Conservation (phyloP, 1,140 invertebrate genomes). For the Aphidius ervi region DNA sequence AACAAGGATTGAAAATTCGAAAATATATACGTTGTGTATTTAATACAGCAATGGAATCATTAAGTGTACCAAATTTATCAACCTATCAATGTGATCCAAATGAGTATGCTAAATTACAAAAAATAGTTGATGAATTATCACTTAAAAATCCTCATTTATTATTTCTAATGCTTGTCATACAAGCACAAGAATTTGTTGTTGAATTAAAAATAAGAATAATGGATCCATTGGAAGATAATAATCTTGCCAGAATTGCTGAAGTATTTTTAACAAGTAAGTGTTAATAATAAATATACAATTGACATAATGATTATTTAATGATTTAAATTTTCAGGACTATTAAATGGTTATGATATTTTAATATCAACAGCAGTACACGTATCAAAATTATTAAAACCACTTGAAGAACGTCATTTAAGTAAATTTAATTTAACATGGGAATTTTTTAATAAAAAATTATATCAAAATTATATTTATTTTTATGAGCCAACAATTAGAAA, state of each 20-base stretch:
- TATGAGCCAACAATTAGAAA: constrained; percentile 60
- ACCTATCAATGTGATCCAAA: constrained; percentile 30
- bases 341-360: constrained; percentile 61
- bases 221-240: constrained; percentile 50
- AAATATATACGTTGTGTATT: constrained; percentile 53
- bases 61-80: constrained; percentile 32
- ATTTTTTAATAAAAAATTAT: constrained; percentile 62
- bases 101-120: constrained; percentile 32
- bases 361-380: constrained; percentile 57
- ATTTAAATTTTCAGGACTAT: constrained; percentile 44
- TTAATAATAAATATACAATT: neutral
- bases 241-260: constrained; percentile 53
- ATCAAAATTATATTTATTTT: constrained; percentile 59
- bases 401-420: constrained; percentile 57
- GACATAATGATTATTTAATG: constrained; percentile 1
- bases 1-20: constrained; percentile 56
- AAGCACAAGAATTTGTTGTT: constrained; percentile 62
- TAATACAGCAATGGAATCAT: constrained; percentile 47
- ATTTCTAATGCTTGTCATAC: constrained; percentile 59
- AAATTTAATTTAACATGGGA: constrained; percentile 63
- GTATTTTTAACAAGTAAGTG: constrained; percentile 53
- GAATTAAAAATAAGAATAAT: constrained; percentile 62
- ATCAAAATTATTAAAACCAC: constrained; percentile 55
- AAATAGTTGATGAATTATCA: constrained; percentile 48
- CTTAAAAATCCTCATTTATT: constrained; percentile 60